Base-by-base conservation (phyloP, 2,113 vertebrate species). In the Ictidomys tridecemlineatus region DNA sequence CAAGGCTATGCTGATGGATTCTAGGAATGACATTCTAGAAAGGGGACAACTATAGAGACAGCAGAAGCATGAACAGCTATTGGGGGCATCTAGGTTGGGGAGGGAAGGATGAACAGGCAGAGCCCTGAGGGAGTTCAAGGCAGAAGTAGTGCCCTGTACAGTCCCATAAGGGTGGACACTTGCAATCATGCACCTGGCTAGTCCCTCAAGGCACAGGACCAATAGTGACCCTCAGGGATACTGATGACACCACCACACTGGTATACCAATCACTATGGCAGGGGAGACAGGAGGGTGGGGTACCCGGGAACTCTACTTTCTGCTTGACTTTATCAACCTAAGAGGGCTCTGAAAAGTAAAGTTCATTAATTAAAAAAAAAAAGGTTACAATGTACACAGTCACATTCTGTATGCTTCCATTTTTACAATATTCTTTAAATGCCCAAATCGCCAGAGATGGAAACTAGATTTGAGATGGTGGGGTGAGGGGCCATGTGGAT, bases 291-390 rank as follows among this genome's bases (percentile, higher is more conserved):
- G 3, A 14, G 12, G 45, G 0, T 3, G 24, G 45, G 51, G 30
- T 26, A 7, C 26, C 0, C 0, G 0, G 39, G 32, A 24, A 32
- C 79, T 45, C 16, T 9, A 13, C 7, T 13, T 58, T n/a, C 37
- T n/a, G 13, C 8, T 22, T 24, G 0, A 14, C 45, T 37, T 6
- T 4, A 24, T 30, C 65, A 53, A 74, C 34, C 30, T n/a, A 42
- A 76, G 42, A 51, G 28, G 70, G 3, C 73, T 92, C 20, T 56
- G 18, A 34, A 83, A 58, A 18, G 12, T 26, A 48, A 22, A 80
- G 70, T 37, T 32, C 14, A 39, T 5, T 7, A 17, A 51, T 77
- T n/a, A 51, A 51, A 53, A 14, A 28, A 51, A 28, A 14, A 63
- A 67, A 63, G 42, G 16, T 20, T 45, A 17, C 22, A 20, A 39